Evolutionary conservation across 2,113 vertebrate species (phyloP).

Genomic region (Ictalurus punctatus): DNA sequence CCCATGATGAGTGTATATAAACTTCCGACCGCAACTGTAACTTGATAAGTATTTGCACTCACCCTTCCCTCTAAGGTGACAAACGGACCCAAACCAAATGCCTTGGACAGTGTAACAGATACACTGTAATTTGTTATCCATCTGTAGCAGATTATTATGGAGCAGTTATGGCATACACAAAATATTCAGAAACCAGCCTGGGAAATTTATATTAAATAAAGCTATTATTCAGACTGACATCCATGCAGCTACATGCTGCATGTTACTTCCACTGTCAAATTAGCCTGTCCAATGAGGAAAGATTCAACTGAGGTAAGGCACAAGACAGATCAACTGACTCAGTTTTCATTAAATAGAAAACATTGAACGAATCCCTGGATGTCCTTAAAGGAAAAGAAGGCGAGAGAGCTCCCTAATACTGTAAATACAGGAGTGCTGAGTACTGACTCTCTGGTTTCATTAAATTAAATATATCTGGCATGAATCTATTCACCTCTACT

Average conservation of each 20-base stretch:
- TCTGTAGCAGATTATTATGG: conserved; percentile 5
- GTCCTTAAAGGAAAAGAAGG: not conserved
- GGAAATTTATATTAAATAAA: not conserved
- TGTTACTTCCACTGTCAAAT: conserved; percentile 29
- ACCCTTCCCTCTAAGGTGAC: not conserved
- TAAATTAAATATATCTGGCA: not conserved
- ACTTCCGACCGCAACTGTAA: no score
- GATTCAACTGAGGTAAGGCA: conserved; percentile 33
- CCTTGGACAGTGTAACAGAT: not conserved
- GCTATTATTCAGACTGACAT: conserved; percentile 21
- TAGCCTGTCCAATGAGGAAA: conserved; percentile 28
- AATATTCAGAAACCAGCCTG: not conserved
- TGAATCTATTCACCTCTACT: not conserved
- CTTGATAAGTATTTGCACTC: not conserved
- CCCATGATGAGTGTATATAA: no score
- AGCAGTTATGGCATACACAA: no score
- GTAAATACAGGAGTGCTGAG: conserved; percentile 16
- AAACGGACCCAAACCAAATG: not conserved
- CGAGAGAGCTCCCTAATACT: not conserved
- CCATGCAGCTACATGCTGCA: conserved; percentile 24
- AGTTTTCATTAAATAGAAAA: conserved; percentile 45
- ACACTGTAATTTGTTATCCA: not conserved
- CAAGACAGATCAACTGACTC: conserved; percentile 28
- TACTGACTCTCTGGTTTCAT: not conserved
- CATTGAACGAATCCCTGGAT: conserved; percentile 8